These are phyloP conservation scores for Sebastes aleutianus DNA, from an alignment of 2,797 vertebrate genomes.

Conservation along the genomic window DNA sequence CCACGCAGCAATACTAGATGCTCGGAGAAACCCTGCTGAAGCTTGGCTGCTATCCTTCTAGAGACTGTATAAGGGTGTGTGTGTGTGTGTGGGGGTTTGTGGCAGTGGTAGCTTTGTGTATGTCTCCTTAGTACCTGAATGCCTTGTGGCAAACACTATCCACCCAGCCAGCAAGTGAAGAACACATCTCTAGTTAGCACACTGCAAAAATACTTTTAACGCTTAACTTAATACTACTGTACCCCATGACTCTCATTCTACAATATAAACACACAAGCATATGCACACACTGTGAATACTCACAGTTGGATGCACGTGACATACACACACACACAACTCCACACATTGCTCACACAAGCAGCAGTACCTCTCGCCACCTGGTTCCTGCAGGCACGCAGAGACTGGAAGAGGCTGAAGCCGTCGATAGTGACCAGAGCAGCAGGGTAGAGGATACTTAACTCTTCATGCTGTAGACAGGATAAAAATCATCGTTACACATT, in stretches of 20 bases:
- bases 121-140: constrained; percentile 47
- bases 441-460: constrained; percentile 95
- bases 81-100: no score
- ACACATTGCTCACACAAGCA: background rate
- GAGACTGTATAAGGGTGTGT: background rate
- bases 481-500: background rate
- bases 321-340: background rate
- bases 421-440: constrained; percentile 96
- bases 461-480: constrained; percentile 88
- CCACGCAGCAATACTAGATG: background rate
- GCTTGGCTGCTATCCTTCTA: background rate
- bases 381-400: constrained; percentile 96
- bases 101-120: background rate
- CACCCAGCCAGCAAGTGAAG: constrained; percentile 46
- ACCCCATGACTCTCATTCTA: background rate
- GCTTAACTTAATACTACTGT: background rate
- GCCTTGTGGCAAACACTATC: constrained; percentile 47
- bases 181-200: constrained; percentile 31
- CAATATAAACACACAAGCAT: background rate
- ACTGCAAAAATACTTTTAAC: background rate
- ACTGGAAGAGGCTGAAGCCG: constrained; percentile 98
- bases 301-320: background rate
- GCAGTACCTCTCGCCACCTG: constrained; percentile 94
- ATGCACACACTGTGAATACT: background rate
- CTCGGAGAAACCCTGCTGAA: background rate